Base-by-base conservation (phyloP, 2,797 vertebrate genomes). In the Decapterus maruadsi region DNA sequence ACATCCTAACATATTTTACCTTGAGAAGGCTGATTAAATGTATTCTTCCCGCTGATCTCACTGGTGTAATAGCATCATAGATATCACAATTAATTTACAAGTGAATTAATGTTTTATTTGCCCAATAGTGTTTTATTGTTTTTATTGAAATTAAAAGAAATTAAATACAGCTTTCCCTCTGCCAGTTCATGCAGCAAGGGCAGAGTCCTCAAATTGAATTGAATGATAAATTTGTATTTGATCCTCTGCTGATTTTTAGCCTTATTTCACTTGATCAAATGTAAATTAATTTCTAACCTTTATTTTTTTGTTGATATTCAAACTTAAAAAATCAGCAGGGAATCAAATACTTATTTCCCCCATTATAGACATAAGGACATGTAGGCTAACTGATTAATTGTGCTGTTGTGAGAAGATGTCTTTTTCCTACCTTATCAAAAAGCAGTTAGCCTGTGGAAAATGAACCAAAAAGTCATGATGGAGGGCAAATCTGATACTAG, bases 11-110 rank as follows among this genome's bases (percentile, higher is more conserved):
- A 36, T 36, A 36, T 36, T 36, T 7, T 36, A 8, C 34, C 7
- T 36, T 36, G 34, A 36, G 34, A 7, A 36, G 34, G 34, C 34
- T 8, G 8, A 8, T 36, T 8, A 36, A 36, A 36, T 36, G 7
- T 36, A 36, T 38, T 58, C 36, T 29, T 53, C 57, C 16, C 3
- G 4, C 51, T 76, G 72, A 77, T 53, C 60, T n/a, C 3, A 20
- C 40, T 16, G 2, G 40, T 48, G 73, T 72, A 51, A 60, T 4
- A 12, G 20, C 43, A 19, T 36, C 43, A 22, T 70, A 64, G 74
- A 68, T 75, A 74, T 64, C 45, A 19, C 12, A 53, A 42, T 16
- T 59, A 26, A 45, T 81, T 77, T 58, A 77, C 34, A 65, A 81
- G 61, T 65, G 53, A 56, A 16, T 82, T 63, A 65, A 66, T 60